Evolutionary conservation across 1,140 invertebrate species (phyloP).

Genomic region (Bombyx mori): DNA sequence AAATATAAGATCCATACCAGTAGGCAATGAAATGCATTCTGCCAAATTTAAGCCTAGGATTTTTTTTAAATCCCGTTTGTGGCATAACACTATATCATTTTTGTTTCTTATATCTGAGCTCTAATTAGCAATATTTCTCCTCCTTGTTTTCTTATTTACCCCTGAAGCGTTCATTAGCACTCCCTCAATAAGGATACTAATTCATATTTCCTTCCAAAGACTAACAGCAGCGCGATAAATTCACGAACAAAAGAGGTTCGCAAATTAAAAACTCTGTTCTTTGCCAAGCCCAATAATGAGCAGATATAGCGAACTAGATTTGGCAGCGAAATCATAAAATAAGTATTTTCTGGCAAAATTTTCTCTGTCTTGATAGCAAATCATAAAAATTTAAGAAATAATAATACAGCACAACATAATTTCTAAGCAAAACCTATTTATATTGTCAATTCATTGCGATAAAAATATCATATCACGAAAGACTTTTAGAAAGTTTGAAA

Average conservation of each 20-base stretch:
- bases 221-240: slow-evolving; percentile 46
- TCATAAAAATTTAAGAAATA: background rate
- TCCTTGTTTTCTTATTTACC: slow-evolving; percentile 13
- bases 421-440: no score
- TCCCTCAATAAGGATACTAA: slow-evolving; percentile 39
- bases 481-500: no score
- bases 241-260: slow-evolving; percentile 44
- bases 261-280: slow-evolving; percentile 55
- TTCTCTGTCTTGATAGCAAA: no score
- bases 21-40: no score
- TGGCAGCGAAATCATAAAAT: slow-evolving; percentile 4
- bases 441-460: no score
- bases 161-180: slow-evolving; percentile 16
- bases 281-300: slow-evolving; percentile 44
- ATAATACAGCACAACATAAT: background rate
- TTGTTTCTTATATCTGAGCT: no score
- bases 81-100: no score
- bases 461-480: no score
- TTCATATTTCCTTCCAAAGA: slow-evolving; percentile 55
- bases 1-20: no score
- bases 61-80: no score
- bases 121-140: no score
- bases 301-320: slow-evolving; percentile 17
- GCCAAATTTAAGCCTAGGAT: no score
- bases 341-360: background rate